Percentiles rank a stretch among this genome's conserved stretches.
phyloP scores from a whole-genome alignment of 2,888 invertebrate species.

The Poecilus cupreus region DNA sequence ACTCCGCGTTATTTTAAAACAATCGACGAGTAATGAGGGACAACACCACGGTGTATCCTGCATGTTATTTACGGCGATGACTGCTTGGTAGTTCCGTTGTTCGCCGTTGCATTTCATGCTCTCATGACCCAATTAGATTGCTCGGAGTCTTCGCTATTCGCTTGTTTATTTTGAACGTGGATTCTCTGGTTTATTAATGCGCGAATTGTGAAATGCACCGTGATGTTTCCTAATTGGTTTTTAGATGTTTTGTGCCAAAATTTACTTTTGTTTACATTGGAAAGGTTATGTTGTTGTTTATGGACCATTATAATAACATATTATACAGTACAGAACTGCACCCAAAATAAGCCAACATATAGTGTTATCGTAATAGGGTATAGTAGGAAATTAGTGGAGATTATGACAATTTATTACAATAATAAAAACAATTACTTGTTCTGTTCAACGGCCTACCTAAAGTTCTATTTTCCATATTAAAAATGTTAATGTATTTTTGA shows the following conservation, averaged over 20 bases:
- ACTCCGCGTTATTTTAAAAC: conserved; percentile 24
- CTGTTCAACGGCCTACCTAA: no score
- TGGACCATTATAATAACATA: no score
- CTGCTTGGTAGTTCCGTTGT: neutral
- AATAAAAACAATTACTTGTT: no score
- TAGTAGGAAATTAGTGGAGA: no score
- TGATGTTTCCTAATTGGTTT: neutral
- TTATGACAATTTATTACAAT: no score
- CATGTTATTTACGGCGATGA: neutral
- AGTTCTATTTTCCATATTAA: no score
- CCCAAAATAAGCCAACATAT: no score
- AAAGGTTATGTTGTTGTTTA: no score
- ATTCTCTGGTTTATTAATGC: neutral
- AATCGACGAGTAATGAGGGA: conserved; percentile 30
- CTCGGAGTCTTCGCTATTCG: neutral
- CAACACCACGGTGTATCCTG: neutral
- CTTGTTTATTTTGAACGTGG: neutral
- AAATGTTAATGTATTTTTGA: no score
- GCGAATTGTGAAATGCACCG: neutral
- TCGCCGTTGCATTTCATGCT: neutral
- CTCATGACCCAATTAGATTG: conserved; percentile 28
- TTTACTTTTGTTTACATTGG: neutral
- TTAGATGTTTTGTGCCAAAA: neutral
- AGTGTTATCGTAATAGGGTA: no score
- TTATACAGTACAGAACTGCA: no score